Evolutionary conservation across 2,888 invertebrate genomes (phyloP).

Genomic region (Sesamia inferens): DNA sequence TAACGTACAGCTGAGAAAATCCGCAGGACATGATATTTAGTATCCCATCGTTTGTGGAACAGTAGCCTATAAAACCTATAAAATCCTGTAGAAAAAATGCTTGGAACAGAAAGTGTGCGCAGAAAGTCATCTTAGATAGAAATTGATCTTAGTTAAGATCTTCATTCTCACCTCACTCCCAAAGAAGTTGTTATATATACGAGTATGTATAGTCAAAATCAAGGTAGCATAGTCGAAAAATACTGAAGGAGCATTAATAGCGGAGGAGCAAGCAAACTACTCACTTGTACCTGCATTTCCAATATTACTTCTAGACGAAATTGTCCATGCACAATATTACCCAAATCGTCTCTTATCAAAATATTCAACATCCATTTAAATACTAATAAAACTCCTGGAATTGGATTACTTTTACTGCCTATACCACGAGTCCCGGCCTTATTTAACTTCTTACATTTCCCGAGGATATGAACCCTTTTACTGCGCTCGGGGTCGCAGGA

Average conservation of each 20-base stretch:
- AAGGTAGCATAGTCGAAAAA: background rate
- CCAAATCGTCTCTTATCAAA: background rate
- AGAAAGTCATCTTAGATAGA: background rate
- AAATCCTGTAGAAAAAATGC: background rate
- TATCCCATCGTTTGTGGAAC: no score
- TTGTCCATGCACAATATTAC: background rate
- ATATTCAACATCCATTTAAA: constrained; percentile 26
- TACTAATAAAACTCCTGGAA: constrained; percentile 23
- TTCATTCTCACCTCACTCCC: background rate
- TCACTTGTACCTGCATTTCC: no score
- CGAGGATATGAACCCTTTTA: constrained; percentile 3
- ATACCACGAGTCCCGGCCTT: background rate
- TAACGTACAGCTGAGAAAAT: no score
- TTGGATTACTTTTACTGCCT: constrained; percentile 21
- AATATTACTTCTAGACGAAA: background rate
- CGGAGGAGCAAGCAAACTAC: no score
- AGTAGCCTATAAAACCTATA: no score
- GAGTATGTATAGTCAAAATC: no score
- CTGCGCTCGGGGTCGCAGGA: no score
- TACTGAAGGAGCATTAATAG: background rate
- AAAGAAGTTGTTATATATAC: background rate
- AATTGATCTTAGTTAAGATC: background rate
- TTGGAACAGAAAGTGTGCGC: background rate
- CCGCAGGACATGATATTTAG: no score
- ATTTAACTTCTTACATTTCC: constrained; percentile 32